Conservation (phyloP, 2,888 invertebrate species). For the Cynaeus angustus region DNA sequence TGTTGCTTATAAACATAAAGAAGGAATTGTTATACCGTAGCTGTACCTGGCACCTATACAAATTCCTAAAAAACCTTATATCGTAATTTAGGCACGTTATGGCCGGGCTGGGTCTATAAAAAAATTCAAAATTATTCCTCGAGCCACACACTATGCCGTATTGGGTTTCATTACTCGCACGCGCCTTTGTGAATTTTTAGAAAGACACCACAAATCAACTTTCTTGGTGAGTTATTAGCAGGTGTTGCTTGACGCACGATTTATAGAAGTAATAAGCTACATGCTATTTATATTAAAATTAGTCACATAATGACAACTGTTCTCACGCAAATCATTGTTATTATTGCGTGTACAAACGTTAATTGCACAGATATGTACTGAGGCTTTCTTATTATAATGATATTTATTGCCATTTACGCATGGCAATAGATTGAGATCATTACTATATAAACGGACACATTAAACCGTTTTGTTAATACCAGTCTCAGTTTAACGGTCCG, state of each 20-base stretch:
- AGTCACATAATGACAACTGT: constrained; percentile 4
- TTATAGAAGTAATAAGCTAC: constrained; percentile 9
- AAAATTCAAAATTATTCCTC: constrained; percentile 47
- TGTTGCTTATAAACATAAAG: constrained; percentile 44
- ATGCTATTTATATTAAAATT: constrained; percentile 15
- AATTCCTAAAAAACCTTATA: constrained; percentile 61
- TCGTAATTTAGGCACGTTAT: constrained; percentile 62
- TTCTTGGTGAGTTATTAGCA: neutral
- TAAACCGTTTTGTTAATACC: neutral
- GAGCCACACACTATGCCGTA: constrained; percentile 62
- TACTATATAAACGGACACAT: neutral
- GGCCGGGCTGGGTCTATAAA: constrained; percentile 57
- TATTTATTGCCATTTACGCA: neutral
- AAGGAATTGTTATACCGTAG: constrained; percentile 40
- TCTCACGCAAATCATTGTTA: constrained; percentile 25
- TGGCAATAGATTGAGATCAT: neutral
- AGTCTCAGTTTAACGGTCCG: too few relatives aligned
- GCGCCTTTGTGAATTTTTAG: constrained; percentile 37
- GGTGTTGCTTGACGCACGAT: constrained; percentile 2
- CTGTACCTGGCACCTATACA: constrained; percentile 60
- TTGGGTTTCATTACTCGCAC: constrained; percentile 58
- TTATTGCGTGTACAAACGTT: constrained; percentile 4
- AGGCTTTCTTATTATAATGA: neutral
- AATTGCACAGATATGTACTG: neutral
- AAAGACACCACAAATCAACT: too few relatives aligned